Conservation (phyloP, 2,888 invertebrate species). For the Athalia rosae region DNA sequence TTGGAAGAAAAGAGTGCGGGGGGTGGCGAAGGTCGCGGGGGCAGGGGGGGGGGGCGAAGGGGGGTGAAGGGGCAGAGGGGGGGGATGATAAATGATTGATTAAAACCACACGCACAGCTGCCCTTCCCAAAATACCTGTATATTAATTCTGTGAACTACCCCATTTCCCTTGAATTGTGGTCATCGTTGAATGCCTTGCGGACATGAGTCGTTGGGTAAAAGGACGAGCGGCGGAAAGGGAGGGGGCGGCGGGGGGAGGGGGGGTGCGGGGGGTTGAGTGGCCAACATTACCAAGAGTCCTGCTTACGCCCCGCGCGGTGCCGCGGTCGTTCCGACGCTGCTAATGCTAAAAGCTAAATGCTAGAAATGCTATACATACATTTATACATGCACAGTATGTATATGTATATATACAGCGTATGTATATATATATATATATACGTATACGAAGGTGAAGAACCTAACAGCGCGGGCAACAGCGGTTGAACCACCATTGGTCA, state of each 20-base stretch:
- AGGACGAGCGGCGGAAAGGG: background rate
- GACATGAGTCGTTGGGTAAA: background rate
- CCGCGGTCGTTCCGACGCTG: background rate
- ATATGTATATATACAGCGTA: background rate
- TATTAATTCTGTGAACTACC: slow-evolving; percentile 17
- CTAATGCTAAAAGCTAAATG: background rate
- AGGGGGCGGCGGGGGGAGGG: background rate
- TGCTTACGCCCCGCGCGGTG: background rate
- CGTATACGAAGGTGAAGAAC: slow-evolving; percentile 61
- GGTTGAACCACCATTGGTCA: slow-evolving; percentile 54
- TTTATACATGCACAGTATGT: background rate
- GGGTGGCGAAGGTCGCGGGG: too few species aligned
- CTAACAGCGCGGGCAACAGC: slow-evolving; percentile 59
- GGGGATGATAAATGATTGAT: slow-evolving; percentile 21
- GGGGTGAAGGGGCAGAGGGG: too few species aligned
- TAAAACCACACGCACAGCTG: slow-evolving; percentile 13
- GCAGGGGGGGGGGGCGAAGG: too few species aligned
- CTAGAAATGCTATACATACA: background rate
- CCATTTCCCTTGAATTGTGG: slow-evolving; percentile 29
- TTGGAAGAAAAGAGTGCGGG: background rate
- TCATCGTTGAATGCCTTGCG: slow-evolving; percentile 10
- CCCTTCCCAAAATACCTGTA: slow-evolving; percentile 20
- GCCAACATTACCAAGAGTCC: slow-evolving; percentile 5
- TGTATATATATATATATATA: too few species aligned
- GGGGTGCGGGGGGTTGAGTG: slow-evolving; percentile 16